Evolutionary conservation across 2,797 vertebrate genomes (phyloP).

Genomic region (Sebastes itinus): DNA sequence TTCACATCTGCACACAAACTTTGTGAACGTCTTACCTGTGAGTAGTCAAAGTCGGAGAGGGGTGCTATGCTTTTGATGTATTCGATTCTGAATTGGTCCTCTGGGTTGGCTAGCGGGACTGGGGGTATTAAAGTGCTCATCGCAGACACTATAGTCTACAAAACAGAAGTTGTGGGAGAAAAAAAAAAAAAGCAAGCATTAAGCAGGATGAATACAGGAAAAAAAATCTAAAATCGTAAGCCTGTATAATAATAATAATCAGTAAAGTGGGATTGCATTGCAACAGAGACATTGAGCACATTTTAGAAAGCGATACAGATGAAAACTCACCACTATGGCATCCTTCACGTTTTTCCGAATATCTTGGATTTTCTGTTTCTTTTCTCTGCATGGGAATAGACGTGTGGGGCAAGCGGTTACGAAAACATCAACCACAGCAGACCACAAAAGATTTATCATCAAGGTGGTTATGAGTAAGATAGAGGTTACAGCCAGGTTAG

Average conservation of each 20-base stretch:
- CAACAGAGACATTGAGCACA: conserved; percentile 29
- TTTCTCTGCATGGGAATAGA: conserved; percentile 88
- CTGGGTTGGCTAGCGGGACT: conserved; percentile 95
- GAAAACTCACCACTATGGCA: conserved; percentile 96
- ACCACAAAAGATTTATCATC: conserved; percentile 26
- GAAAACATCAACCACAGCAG: conserved; percentile 24
- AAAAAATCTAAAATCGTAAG: conserved; percentile 55
- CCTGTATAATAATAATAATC: conserved; percentile 74
- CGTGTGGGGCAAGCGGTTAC: conserved; percentile 10
- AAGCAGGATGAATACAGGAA: conserved; percentile 64
- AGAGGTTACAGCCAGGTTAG: conserved; percentile 29
- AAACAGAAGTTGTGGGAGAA: conserved; percentile 61
- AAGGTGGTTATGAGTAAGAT: conserved; percentile 10
- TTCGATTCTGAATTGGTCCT: conserved; percentile 98
- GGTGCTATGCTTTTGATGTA: conserved; percentile 99
- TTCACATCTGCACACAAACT: not conserved
- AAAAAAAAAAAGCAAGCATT: conserved; percentile 50
- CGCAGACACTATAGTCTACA: conserved; percentile 97
- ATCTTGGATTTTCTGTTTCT: conserved; percentile 99
- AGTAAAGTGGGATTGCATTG: conserved; percentile 74
- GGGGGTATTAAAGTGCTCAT: conserved; percentile 99
- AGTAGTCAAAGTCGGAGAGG: conserved; percentile 97
- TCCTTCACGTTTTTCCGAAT: conserved; percentile 99
- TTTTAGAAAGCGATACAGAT: conserved; percentile 22
- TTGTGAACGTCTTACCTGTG: conserved; percentile 87